Evolutionary conservation across 2,797 vertebrate species (phyloP), one percentile per base, ranked within the genome.

Genomic region (Myioborus miniatus): DNA sequence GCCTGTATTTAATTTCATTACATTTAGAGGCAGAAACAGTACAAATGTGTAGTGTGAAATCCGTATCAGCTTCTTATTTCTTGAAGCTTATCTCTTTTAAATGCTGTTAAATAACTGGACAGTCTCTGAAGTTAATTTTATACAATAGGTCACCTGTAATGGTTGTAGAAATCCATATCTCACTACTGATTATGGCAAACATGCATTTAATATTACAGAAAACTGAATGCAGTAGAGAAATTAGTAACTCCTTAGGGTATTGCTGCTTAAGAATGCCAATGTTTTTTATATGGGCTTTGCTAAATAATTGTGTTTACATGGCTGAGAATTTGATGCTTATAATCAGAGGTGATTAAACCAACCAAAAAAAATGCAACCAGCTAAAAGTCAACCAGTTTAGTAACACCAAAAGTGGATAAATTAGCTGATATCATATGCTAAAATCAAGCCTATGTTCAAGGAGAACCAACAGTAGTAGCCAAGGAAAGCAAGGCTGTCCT

Each of bases 391-490:
- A 27, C 6, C 7, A 8, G 5, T 24, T 83, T 21, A 72, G 5
- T 64, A 62, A 39, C 22, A 44, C 14, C 12, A 5, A 36, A 50
- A 67, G 3, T 53, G 19, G n/a, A 52, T 68, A 26, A 47, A 47
- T 37, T 21, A 27, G 36, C 17, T 62, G 30, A 4, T 67, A 4
- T 3, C 2, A 0, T 13, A 1, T 15, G 9, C 29, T 70, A 37
- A 85, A 82, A 80, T 29, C 27, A 20, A 75, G n/a, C 19, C 23
- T 34, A 44, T 27, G 49, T 43, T 63, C 34, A 32, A 36, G 36
- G 39, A n/a, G 41, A 60, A 3, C 9, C 22, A 8, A 0, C 0
- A 41, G 26, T 30, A 44, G 32, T 15, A 49, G 58, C 21, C 30
- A 87, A 52, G 76, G 71, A 36, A 8, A 50, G 5, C 8, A 8